Percentiles rank a stretch among this genome's conserved stretches.
These are phyloP conservation scores for Paedocypris sp. DNA, from an alignment of 2,113 vertebrate species.

Conservation along the genomic window DNA sequence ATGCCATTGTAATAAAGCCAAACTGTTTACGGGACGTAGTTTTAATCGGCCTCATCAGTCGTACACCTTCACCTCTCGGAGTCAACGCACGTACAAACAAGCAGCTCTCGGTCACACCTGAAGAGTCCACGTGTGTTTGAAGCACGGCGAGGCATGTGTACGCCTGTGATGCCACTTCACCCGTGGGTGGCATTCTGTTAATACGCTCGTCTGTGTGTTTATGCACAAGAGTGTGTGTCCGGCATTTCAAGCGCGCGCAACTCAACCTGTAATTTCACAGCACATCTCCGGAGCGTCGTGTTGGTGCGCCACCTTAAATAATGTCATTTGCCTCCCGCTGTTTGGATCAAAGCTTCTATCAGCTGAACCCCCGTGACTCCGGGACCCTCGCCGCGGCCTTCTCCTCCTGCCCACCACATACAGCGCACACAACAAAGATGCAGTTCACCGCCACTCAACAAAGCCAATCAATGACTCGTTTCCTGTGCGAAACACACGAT, in stretches of 20 bases:
- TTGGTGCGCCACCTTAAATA: conserved; percentile 38
- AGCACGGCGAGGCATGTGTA: conserved; percentile 3
- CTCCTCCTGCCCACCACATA: conserved; percentile 12
- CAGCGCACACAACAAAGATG: conserved; percentile 18
- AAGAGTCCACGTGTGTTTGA: conserved; percentile 12
- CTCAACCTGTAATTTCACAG: conserved; percentile 36
- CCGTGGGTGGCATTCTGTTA: conserved; percentile 7
- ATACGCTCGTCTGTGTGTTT: conserved; percentile 22
- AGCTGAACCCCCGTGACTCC: conserved; percentile 23
- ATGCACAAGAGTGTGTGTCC: conserved; percentile 15
- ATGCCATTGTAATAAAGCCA: no score
- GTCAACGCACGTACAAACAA: conserved; percentile 7
- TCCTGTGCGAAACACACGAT: conserved; percentile 19
- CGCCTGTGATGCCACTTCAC: not conserved
- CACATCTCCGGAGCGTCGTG: conserved; percentile 18
- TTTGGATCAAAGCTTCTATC: conserved; percentile 34
- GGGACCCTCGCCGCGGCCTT: conserved; percentile 22
- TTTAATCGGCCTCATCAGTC: not conserved
- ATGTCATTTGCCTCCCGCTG: conserved; percentile 37
- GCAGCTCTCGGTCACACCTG: conserved; percentile 5
- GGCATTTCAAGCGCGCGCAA: conserved; percentile 22
- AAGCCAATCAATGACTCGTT: conserved; percentile 38
- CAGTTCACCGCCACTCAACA: conserved; percentile 24
- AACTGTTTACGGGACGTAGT: no score
- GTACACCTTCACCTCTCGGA: not conserved